Conservation (phyloP, 2,113 vertebrate species). For the Cyphomyrus discorhynchus region DNA sequence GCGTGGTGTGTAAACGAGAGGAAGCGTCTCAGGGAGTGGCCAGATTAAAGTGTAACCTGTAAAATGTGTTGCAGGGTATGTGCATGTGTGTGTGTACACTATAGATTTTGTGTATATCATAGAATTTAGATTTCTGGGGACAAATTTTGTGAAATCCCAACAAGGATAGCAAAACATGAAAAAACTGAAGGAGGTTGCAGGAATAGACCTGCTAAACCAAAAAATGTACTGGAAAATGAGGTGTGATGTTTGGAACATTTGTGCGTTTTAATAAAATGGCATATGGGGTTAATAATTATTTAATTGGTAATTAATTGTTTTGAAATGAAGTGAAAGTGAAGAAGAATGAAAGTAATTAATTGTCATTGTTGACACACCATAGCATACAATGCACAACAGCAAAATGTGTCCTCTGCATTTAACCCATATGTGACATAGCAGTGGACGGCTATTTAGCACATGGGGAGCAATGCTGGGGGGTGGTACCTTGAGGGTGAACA, state of each 20-base stretch:
- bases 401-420: background rate
- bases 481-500: background rate
- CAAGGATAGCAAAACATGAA: background rate
- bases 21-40: background rate
- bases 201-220: background rate
- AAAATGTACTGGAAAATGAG: background rate
- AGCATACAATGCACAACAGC: background rate
- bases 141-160: background rate
- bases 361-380: background rate
- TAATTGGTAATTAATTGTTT: background rate
- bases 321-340: background rate
- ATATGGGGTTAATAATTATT: background rate
- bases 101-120: background rate
- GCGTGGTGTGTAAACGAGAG: background rate
- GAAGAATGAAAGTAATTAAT: background rate
- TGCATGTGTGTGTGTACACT: background rate
- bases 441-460: background rate
- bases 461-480: background rate
- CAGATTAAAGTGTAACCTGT: background rate
- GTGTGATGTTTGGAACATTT: background rate
- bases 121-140: background rate
- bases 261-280: background rate
- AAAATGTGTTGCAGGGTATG: background rate
- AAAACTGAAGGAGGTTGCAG: background rate
- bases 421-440: background rate